Percentiles rank a stretch among this genome's conserved stretches.
Evolutionary conservation across 2,888 invertebrate genomes (phyloP).

Genomic region (Harpalus rufipes): DNA sequence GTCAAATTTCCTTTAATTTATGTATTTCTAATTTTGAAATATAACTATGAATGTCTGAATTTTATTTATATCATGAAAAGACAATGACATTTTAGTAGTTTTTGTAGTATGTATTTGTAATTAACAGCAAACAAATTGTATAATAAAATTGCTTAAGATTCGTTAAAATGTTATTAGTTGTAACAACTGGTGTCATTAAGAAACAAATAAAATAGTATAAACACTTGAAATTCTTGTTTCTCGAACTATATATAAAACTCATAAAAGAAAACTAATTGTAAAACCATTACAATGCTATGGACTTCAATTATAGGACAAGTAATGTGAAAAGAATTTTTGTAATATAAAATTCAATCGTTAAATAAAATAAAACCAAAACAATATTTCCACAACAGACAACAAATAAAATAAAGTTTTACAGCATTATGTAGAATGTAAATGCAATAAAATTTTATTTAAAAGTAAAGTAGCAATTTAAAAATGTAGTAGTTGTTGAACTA

Average conservation of each 20-base stretch:
- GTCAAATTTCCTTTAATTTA: no score
- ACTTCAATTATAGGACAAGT: background rate
- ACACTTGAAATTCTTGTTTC: slow-evolving; percentile 1
- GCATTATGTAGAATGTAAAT: background rate
- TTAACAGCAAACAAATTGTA: background rate
- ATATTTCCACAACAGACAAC: no score
- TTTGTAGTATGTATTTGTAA: background rate
- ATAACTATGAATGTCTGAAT: no score
- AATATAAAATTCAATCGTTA: background rate
- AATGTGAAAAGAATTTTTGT: background rate
- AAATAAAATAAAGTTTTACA: no score
- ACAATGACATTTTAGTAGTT: no score
- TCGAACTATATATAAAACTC: background rate
- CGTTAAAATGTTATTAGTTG: background rate
- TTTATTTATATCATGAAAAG: no score
- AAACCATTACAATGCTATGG: background rate
- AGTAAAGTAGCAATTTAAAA: background rate
- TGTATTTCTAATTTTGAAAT: no score
- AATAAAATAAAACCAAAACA: background rate
- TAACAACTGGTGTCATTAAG: background rate
- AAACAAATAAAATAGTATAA: background rate
- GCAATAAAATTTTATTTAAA: background rate
- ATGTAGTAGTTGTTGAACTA: background rate
- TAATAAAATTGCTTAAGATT: background rate
- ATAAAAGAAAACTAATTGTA: background rate